These are phyloP conservation scores for Trissoscelio sp. DNA, from an alignment of 2,888 invertebrate genomes.

Conservation along the genomic window DNA sequence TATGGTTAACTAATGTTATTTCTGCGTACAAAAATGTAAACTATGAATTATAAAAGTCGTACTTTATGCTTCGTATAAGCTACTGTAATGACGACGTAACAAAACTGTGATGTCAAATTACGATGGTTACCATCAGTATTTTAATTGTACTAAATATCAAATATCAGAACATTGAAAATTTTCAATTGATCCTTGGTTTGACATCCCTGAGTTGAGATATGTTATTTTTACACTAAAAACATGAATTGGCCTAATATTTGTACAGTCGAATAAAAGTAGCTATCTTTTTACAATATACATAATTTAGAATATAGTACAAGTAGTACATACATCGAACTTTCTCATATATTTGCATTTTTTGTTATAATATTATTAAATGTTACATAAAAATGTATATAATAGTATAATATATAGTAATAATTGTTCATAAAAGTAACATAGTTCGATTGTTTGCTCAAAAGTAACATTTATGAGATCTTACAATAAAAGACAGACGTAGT, in stretches of 20 bases:
- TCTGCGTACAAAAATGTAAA: not conserved
- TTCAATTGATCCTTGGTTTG: not conserved
- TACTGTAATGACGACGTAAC: not conserved
- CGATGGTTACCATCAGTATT: not conserved
- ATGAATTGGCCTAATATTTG: not conserved
- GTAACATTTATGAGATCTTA: no score
- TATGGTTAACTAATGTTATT: not conserved
- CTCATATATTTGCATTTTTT: no score
- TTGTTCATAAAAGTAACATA: no score
- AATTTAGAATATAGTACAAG: not conserved
- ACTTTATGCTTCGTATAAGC: not conserved
- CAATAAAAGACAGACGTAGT: no score
- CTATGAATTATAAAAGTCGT: not conserved
- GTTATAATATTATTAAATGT: no score
- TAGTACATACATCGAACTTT: not conserved
- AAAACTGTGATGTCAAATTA: not conserved
- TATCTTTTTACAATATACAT: not conserved
- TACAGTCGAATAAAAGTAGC: not conserved
- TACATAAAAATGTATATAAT: not conserved
- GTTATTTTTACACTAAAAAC: not conserved
- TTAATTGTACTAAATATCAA: not conserved
- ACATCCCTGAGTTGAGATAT: constrained; percentile 9
- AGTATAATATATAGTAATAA: no score
- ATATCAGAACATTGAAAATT: not conserved
- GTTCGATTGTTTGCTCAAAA: no score